Evolutionary conservation across 2,113 vertebrate genomes (phyloP).

Genomic region (Rhynchomys soricoides): DNA sequence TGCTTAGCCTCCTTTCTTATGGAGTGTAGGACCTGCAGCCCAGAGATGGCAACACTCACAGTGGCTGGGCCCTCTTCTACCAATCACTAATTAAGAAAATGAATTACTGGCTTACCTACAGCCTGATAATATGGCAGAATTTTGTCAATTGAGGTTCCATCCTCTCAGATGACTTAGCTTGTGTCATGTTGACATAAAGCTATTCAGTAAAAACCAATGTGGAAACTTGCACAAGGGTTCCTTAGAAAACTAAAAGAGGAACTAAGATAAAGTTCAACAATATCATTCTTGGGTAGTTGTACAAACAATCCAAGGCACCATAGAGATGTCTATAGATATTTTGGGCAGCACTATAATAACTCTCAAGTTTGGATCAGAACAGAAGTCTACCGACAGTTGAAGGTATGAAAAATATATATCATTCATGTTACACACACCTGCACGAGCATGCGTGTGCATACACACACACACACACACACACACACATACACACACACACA

Average conservation of each 20-base stretch:
- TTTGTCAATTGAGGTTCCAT: background rate
- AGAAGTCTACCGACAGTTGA: background rate
- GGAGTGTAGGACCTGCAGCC: too few species aligned
- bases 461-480: too few species aligned
- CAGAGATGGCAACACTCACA: background rate
- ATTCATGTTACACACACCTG: background rate
- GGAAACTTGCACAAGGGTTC: background rate
- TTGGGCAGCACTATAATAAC: background rate
- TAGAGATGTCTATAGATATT: background rate
- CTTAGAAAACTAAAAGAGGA: background rate
- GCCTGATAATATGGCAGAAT: too few species aligned
- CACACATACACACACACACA: too few species aligned
- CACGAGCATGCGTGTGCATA: too few species aligned
- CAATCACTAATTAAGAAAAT: background rate
- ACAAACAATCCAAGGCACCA: background rate
- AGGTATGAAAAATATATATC: background rate
- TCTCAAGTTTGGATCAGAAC: background rate
- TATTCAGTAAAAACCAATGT: background rate
- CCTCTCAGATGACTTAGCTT: background rate
- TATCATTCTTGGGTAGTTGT: too few species aligned
- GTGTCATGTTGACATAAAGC: background rate
- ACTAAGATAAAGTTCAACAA: background rate
- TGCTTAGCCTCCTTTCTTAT: background rate
- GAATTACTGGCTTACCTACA: background rate
- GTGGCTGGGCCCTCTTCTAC: background rate